phyloP scores from a whole-genome alignment of 2,888 invertebrate genomes.

The Tipula lateralis region DNA sequence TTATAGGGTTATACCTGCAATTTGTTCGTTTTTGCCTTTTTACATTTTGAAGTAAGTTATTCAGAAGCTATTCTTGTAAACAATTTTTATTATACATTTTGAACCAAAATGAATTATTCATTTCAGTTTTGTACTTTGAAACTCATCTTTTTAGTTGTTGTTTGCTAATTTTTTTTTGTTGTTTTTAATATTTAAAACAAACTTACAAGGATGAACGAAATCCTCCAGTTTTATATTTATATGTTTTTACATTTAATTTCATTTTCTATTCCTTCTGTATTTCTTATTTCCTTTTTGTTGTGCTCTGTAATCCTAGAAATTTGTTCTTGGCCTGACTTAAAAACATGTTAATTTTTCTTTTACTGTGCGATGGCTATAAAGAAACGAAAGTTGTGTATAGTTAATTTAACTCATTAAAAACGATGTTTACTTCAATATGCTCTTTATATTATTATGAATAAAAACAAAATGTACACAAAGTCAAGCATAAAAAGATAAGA shows the following conservation, averaged over 20 bases:
- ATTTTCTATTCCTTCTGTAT: not conserved
- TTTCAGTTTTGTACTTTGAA: conserved; percentile 19
- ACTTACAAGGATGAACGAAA: conserved; percentile 4
- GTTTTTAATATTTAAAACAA: not conserved
- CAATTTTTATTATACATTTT: conserved; percentile 4
- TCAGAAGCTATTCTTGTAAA: not conserved
- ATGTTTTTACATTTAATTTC: not conserved
- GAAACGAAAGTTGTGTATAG: not conserved
- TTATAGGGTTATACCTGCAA: not conserved
- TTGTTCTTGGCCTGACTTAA: not conserved
- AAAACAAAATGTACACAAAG: not conserved
- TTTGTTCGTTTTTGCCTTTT: not conserved
- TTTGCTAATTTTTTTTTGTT: not conserved
- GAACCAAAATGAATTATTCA: conserved; percentile 9
- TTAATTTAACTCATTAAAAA: conserved; percentile 11
- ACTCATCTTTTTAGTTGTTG: not conserved
- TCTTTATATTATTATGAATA: not conserved
- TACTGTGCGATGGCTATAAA: not conserved
- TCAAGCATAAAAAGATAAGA: not conserved
- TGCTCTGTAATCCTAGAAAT: not conserved
- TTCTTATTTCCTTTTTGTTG: not conserved
- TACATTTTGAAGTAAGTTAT: not conserved
- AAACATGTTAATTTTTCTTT: not conserved
- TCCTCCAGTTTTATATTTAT: not conserved
- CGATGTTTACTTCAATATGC: conserved; percentile 19